Base-by-base conservation (phyloP, 1,140 invertebrate genomes). In the Drosophila murphyi region DNA sequence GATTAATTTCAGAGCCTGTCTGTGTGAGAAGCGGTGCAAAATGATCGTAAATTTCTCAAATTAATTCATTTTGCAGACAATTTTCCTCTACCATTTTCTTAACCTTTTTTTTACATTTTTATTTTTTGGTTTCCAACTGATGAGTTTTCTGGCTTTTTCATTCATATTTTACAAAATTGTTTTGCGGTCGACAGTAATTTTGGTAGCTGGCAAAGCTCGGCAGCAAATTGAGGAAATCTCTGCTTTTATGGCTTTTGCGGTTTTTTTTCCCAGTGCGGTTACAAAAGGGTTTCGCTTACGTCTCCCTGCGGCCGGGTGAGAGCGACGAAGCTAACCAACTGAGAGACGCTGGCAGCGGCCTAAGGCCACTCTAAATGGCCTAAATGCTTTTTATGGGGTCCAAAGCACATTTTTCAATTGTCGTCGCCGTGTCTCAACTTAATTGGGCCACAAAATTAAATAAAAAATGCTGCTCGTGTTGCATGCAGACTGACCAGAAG, bases 181-280 rank as follows among this genome's bases (percentile, higher is more conserved):
- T 88, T 83, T 88, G 83, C 70, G 80, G 80, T 88, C 62, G 50
- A 35, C 57, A 67, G 70, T 47, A 86, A 78, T 78, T 83, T 88
- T 48, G 52, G 60, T 71, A 50, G 39, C 62, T 45, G n/a, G n/a
- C 41, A 41, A 39, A 61, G 43, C 12, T 59, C 57, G 48, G 32
- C 64, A 41, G 52, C 50, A 74, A 64, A 71, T 64, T 71, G 77
- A 75, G 79, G 63, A 86, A 72, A 81, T 69, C 82, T 78, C 67
- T 47, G 82, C 60, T 81, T 86, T 82, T 82, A 87, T 82, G 79
- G 76, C 76, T 82, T 79, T 87, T 82, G 83, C 68, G 83, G 82
- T 87, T 76, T 47, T 29, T 28, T 39, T 52, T 43, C 31, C 8
- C 56, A 62, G 35, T 80, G 78, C 45, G 78, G 78, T 72, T 78